phyloP scores from a whole-genome alignment of 2,888 invertebrate genomes.

The Phorcus lineatus region DNA sequence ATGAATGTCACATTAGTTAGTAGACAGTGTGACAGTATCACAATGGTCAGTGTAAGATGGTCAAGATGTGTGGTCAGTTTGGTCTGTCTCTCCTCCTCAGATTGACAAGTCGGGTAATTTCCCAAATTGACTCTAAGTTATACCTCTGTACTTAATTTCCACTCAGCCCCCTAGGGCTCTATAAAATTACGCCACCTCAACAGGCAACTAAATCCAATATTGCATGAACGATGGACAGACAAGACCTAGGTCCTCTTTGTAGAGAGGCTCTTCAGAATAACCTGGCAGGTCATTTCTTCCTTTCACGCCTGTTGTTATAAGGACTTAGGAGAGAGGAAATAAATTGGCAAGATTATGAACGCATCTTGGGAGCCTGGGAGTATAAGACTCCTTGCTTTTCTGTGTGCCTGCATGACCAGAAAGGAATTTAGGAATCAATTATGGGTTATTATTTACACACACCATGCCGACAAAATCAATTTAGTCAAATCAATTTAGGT shows the following conservation, averaged over 20 bases:
- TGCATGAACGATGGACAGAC: background rate
- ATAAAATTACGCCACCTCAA: background rate
- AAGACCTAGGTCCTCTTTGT: background rate
- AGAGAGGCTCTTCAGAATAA: background rate
- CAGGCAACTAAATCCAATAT: background rate
- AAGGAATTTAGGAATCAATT: slow-evolving; percentile 12
- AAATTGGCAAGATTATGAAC: background rate
- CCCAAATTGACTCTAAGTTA: background rate
- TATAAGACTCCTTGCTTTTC: background rate
- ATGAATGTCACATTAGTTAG: too few species aligned
- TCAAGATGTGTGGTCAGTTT: too few species aligned
- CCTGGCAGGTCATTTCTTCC: background rate
- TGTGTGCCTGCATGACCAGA: background rate
- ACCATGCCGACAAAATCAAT: background rate
- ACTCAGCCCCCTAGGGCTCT: background rate
- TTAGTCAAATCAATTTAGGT: background rate
- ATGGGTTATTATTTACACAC: background rate
- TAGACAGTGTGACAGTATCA: too few species aligned
- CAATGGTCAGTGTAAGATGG: too few species aligned
- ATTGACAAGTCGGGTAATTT: background rate
- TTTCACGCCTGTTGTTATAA: background rate
- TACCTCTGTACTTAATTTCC: background rate
- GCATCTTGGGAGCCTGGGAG: background rate
- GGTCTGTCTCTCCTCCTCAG: too few species aligned
- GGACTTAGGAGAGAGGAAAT: background rate